A percentile compares a stretch with the other conserved stretches of the same genome.
These are phyloP conservation scores for Syrmaticus mikado DNA, from an alignment of 2,113 vertebrate genomes.

Conservation along the genomic window DNA sequence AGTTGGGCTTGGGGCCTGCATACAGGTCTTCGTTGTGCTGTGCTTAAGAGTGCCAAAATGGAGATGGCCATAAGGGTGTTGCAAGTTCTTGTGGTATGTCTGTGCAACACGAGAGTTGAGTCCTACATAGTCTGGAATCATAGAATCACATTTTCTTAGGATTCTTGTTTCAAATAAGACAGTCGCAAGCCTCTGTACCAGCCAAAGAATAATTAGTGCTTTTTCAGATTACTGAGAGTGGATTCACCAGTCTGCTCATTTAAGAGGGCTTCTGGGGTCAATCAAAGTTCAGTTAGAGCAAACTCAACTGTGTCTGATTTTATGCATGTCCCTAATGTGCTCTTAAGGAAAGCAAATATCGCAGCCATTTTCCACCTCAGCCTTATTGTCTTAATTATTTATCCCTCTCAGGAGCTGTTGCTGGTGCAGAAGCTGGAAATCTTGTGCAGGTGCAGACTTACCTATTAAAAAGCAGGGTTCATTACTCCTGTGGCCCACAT, in stretches of 20 bases:
- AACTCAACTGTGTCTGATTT: not conserved
- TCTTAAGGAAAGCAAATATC: conserved; percentile 40
- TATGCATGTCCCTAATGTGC: conserved; percentile 28
- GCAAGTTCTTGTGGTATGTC: not conserved
- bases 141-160: not conserved
- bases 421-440: conserved; percentile 58
- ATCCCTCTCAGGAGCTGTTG: conserved; percentile 55
- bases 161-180: not conserved
- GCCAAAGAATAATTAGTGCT: not conserved
- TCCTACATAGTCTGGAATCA: not conserved
- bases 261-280: conserved; percentile 38
- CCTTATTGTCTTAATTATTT: conserved; percentile 63
- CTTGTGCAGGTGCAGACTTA: conserved; percentile 55
- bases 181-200: not conserved
- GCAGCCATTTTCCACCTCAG: conserved; percentile 42
- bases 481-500: not conserved
- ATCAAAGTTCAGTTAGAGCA: conserved; percentile 49
- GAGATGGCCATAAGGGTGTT: not conserved
- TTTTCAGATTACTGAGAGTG: conserved; percentile 3
- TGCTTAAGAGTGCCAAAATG: not conserved
- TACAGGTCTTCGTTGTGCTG: not conserved
- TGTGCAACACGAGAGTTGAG: not conserved
- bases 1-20: not conserved
- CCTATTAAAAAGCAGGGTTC: conserved; percentile 43
- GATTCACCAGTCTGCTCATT: conserved; percentile 14